Evolutionary conservation across 2,797 vertebrate species (phyloP).

Genomic region (Karalla daura): DNA sequence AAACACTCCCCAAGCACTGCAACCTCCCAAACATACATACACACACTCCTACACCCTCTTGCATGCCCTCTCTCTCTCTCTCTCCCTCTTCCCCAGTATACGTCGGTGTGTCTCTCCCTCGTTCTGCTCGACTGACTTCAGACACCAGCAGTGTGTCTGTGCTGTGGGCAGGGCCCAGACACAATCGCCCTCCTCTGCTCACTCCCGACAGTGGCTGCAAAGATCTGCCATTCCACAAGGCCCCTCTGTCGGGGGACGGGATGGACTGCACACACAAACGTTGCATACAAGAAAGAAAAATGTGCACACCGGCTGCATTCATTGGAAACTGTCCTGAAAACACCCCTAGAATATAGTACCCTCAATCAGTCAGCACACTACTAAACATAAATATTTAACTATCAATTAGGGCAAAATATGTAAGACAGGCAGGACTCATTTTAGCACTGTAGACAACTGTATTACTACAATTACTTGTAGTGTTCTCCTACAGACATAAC

Average conservation of each 20-base stretch:
- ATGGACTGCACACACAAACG: constrained; percentile 48
- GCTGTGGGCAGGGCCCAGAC: constrained; percentile 76
- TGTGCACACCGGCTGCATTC: constrained; percentile 8
- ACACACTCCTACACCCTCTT: constrained; percentile 21
- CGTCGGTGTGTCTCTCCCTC: constrained; percentile 45
- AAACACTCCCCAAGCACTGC: constrained; percentile 15
- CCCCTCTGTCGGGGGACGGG: constrained; percentile 69
- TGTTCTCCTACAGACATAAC: not conserved
- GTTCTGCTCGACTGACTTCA: constrained; percentile 76
- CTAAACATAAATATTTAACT: not conserved
- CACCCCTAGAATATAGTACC: not conserved
- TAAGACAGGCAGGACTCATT: not conserved
- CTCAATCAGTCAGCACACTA: not conserved
- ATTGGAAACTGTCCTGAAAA: constrained; percentile 11
- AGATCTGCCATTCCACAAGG: constrained; percentile 79
- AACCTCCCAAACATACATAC: constrained; percentile 37
- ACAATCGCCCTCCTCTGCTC: constrained; percentile 73
- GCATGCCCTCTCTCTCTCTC: constrained; percentile 42
- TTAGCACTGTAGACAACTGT: not conserved
- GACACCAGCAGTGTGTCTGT: constrained; percentile 79
- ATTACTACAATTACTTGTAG: not conserved
- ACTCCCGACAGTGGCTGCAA: constrained; percentile 76
- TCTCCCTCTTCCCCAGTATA: constrained; percentile 28
- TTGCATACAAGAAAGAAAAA: constrained; percentile 14
- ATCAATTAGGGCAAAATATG: not conserved